Evolutionary conservation across 2,797 vertebrate species (phyloP), one percentile per base, ranked within the genome.

Genomic region (Pseudochromis fuscus): DNA sequence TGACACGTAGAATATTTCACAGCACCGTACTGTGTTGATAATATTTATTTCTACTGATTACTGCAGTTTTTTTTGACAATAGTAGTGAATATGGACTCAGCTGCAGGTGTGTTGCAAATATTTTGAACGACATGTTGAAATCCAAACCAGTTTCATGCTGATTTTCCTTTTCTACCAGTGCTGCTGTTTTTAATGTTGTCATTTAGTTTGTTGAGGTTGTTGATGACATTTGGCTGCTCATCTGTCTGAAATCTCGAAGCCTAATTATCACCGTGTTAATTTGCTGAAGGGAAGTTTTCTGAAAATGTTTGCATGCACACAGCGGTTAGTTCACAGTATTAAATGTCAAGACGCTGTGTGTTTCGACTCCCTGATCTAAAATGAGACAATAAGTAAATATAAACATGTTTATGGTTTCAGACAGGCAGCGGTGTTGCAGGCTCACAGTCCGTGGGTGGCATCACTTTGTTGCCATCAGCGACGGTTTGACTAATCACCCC

Each of bases 321-420:
- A 4, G 13, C 18, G 15, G 40, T 51, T 55, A 13, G 27, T 56
- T 68, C 16, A 53, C 50, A 52, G 48, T 28, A 57, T 72, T 61
- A 77, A 82, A 82, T 81, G 66, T 81, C 74, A 80, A n/a, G 7
- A 35, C 6, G 18, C 16, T 48, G 23, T 67, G 45, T 67, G 33
- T 55, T 49, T n/a, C 48, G n/a, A 67, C 45, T 72, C 16, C 11
- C 56, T 69, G 71, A 59, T 73, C 40, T 68, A 35, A 75, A 83
- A 82, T 33, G 70, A 73, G 62, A 74, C 65, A 42, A 63, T 82
- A 59, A 79, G 57, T 87, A 82, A 89, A 87, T 84, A 82, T 72
- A 73, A 82, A 76, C 72, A 83, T 85, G 83, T 87, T 80, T 65
- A 85, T 66, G 81, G 79, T 87, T 80, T 89, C 77, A 84, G 60